A percentile compares a stretch with the other conserved stretches of the same genome.
phyloP scores from a whole-genome alignment of 2,113 vertebrate genomes.

The Sphyrna mokarran region DNA sequence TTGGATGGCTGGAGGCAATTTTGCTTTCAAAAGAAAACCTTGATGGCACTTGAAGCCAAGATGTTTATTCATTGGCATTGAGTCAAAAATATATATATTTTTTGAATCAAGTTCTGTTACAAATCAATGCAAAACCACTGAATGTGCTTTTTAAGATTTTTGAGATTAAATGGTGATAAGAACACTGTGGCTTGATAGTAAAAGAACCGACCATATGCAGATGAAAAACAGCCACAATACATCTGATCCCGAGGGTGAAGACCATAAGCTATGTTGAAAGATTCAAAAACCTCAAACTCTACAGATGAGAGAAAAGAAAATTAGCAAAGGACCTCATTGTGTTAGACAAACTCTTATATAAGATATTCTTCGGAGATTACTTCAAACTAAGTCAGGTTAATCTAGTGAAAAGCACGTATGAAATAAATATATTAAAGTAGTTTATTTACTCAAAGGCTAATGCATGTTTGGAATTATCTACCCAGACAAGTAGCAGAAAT shows the following conservation, averaged over 20 bases:
- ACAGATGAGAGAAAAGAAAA: neutral
- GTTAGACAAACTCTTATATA: neutral
- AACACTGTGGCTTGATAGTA: neutral
- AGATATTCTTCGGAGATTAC: neutral
- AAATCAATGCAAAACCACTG: neutral
- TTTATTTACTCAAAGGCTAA: neutral
- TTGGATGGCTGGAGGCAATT: neutral
- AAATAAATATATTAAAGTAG: constrained; percentile 10
- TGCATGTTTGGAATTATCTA: constrained; percentile 2
- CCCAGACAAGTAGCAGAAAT: neutral
- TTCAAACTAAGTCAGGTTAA: neutral
- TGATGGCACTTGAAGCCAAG: neutral
- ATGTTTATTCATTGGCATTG: neutral
- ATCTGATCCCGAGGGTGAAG: neutral
- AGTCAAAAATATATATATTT: constrained; percentile 14
- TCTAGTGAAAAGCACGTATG: constrained; percentile 7
- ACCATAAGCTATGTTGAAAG: neutral
- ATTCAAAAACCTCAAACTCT: neutral
- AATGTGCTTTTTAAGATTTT: neutral
- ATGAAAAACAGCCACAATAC: neutral
- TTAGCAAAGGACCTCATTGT: neutral
- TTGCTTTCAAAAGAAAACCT: neutral
- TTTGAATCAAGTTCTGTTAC: neutral
- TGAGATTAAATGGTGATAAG: neutral
- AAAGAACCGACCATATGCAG: neutral